Evolutionary conservation across 2,888 invertebrate species (phyloP).

Genomic region (Luffia ferchaultella): DNA sequence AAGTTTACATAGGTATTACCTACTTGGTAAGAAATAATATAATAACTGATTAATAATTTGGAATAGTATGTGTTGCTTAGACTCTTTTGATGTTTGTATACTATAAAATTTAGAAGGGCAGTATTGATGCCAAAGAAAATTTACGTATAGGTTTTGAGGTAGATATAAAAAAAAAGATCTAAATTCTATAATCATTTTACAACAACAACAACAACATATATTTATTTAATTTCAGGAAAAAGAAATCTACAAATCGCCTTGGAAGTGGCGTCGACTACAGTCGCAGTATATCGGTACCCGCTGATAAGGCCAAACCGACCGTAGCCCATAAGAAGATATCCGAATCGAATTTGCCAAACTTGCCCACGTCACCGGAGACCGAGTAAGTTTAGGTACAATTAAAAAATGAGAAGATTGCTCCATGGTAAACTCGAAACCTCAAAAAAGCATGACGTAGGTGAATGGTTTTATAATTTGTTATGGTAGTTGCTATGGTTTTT

Average conservation of each 20-base stretch:
- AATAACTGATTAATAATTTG: too few relatives aligned
- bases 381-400: conserved; percentile 62
- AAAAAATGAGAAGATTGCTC: neutral
- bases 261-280: conserved; percentile 76
- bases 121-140: too few relatives aligned
- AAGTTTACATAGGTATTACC: too few relatives aligned
- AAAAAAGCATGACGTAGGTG: neutral
- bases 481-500: too few relatives aligned
- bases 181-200: too few relatives aligned
- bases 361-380: conserved; percentile 74
- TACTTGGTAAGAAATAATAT: too few relatives aligned
- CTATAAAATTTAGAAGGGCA: too few relatives aligned
- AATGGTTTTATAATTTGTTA: neutral
- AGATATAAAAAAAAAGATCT: too few relatives aligned
- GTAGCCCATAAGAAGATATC: conserved; percentile 54
- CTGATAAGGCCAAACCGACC: conserved; percentile 69
- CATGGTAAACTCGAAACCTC: neutral
- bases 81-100: too few relatives aligned
- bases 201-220: too few relatives aligned
- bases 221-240: conserved; percentile 71
- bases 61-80: too few relatives aligned
- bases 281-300: conserved; percentile 88
- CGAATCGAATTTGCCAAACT: conserved; percentile 63
- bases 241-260: conserved; percentile 72
- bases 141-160: too few relatives aligned